Percentiles rank a stretch among this genome's conserved stretches.
These are phyloP conservation scores for Sialis fuliginosa DNA, from an alignment of 2,888 invertebrate species.

Conservation along the genomic window DNA sequence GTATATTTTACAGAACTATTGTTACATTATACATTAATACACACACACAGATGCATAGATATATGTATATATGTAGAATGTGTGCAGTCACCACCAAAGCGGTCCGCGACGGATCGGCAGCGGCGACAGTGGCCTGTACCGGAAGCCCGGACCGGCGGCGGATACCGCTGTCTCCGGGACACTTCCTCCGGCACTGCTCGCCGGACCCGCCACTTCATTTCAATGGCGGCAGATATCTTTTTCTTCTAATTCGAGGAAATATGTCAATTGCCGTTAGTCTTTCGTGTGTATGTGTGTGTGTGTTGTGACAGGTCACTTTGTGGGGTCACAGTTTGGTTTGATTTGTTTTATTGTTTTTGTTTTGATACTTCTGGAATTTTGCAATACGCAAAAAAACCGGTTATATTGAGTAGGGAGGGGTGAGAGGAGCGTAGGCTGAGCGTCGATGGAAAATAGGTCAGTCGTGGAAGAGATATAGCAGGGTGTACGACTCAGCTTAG, in stretches of 20 bases:
- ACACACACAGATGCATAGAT: not conserved
- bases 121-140: conserved; percentile 22
- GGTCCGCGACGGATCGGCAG: conserved; percentile 2
- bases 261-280: not conserved
- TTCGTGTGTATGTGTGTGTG: too few relatives aligned
- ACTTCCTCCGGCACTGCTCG: conserved; percentile 22
- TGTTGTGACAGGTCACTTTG: too few relatives aligned
- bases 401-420: too few relatives aligned
- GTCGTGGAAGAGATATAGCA: too few relatives aligned
- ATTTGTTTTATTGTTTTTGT: too few relatives aligned
- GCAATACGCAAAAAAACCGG: too few relatives aligned
- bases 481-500: too few relatives aligned
- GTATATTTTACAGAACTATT: not conserved
- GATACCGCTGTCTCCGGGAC: conserved; percentile 32
- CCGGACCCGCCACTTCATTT: conserved; percentile 14
- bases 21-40: not conserved
- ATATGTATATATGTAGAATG: too few relatives aligned
- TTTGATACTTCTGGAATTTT: too few relatives aligned
- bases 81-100: not conserved
- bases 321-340: too few relatives aligned
- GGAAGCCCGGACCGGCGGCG: conserved; percentile 24
- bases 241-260: conserved; percentile 4
- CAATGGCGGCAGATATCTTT: conserved; percentile 1
- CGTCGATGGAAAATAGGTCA: too few relatives aligned
- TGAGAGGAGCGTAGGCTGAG: too few relatives aligned